Base-by-base conservation (phyloP, 2,797 vertebrate species). In the Acanthiza pusilla region DNA sequence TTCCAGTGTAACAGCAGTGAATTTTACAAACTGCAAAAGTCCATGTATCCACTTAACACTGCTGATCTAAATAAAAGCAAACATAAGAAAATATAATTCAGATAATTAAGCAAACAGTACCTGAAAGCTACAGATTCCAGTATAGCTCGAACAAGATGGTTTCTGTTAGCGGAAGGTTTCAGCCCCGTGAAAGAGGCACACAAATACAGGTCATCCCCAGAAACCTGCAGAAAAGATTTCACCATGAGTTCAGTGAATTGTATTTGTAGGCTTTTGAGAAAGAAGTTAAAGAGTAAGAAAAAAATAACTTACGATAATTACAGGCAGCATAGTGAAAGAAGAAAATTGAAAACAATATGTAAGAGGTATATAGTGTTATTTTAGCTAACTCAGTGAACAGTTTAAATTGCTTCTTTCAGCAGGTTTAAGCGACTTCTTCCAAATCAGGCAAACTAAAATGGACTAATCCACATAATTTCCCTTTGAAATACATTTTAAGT, bases 61-160 rank as follows among this genome's bases (percentile, higher is more conserved):
- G 27, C 16, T 71, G n/a, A 62, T 45, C 29, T 62, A 85, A 90
- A 48, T 21, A 67, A 85, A 77, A 75, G 16, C 15, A 54, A 74
- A 43, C 2, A 1, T 29, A 54, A 68, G 29, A 55, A 74, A 72
- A 67, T 2, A 36, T 1, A 85, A 73, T 11, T 10, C 75, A 55
- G 32, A 16, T 11, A 15, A 42, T 30, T 61, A 61, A 55, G 7
- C 32, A 77, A 54, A 65, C 48, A 54, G 36, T 96, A 99, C 99
- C 99, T 99, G 97, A 99, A 99, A 48, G 99, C 98, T 18, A 99
- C 47, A 3, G 99, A 99, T 96, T 99, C 99, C 96, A 99, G 87
- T 84, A 99, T 99, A 72, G 99, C 98, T 68, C 99, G 98, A 32
- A 99, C 98, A 22, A 99, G 98, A 85, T 99, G 99, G 74, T 94